A percentile compares a stretch with the other conserved stretches of the same genome.
These are phyloP conservation scores for Sebastes hubbsi DNA, from an alignment of 2,797 vertebrate species.

Conservation along the genomic window DNA sequence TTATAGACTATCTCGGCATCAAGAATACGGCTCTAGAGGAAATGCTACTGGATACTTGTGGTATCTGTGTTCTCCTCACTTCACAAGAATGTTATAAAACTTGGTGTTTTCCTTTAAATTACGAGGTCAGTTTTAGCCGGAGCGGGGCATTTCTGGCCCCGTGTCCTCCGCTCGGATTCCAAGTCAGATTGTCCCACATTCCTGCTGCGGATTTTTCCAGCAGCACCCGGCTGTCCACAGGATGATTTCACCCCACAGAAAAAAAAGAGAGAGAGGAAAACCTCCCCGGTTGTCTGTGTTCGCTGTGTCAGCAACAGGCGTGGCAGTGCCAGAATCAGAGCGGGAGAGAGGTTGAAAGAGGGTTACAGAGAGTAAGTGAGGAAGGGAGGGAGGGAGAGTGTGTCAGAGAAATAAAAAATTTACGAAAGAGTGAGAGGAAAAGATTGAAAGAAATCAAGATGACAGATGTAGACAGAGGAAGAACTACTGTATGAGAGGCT, in stretches of 20 bases:
- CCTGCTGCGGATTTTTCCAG: constrained; percentile 73
- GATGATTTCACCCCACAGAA: constrained; percentile 71
- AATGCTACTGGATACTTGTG: constrained; percentile 35
- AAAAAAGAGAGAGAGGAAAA: constrained; percentile 46
- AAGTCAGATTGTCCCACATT: constrained; percentile 69
- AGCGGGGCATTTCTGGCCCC: constrained; percentile 51
- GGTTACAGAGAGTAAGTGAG: constrained; percentile 20
- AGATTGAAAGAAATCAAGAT: background rate
- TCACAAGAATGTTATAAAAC: constrained; percentile 40
- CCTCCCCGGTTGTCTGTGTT: constrained; percentile 62
- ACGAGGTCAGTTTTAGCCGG: constrained; percentile 38
- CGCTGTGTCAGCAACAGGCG: constrained; percentile 81
- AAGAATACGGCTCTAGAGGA: background rate
- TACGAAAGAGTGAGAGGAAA: background rate
- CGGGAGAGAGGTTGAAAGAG: constrained; percentile 43
- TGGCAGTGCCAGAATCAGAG: constrained; percentile 66
- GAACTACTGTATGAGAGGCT: background rate
- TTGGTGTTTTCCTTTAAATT: constrained; percentile 63
- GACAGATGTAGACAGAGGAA: background rate
- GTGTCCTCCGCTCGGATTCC: constrained; percentile 44
- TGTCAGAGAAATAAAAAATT: background rate
- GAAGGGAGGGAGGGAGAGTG: background rate
- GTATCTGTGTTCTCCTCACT: constrained; percentile 38
- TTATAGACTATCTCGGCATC: background rate
- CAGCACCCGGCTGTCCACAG: constrained; percentile 41